These are phyloP conservation scores for Fragum sueziense DNA, from an alignment of 2,888 invertebrate genomes.

Conservation along the genomic window DNA sequence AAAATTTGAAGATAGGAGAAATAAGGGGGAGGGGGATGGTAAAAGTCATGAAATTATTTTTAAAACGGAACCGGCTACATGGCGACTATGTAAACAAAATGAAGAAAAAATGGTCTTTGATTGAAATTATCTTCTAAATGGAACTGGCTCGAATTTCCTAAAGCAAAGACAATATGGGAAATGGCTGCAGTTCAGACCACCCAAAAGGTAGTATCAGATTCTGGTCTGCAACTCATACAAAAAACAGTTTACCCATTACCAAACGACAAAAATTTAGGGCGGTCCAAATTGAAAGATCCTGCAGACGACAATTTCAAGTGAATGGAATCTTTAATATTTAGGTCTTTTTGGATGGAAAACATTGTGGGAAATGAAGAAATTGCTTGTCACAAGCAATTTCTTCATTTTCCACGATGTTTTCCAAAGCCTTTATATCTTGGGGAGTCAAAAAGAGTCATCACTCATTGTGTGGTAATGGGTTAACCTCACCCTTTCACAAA, in stretches of 20 bases:
- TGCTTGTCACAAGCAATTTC: background rate
- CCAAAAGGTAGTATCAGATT: background rate
- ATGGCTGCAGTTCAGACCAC: conserved; percentile 18
- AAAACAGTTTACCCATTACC: too few relatives aligned
- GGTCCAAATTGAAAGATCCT: too few relatives aligned
- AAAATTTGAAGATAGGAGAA: too few relatives aligned
- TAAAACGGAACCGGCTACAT: background rate
- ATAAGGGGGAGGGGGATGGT: too few relatives aligned
- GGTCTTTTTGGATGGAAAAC: too few relatives aligned
- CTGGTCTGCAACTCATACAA: too few relatives aligned
- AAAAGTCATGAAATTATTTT: background rate
- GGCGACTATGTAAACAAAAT: conserved; percentile 39
- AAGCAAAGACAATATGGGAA: conserved; percentile 11
- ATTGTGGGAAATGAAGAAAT: background rate
- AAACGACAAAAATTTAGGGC: too few relatives aligned
- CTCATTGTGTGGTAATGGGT: background rate
- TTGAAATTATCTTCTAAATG: background rate
- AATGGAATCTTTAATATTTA: too few relatives aligned
- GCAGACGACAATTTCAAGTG: too few relatives aligned
- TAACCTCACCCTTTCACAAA: background rate
- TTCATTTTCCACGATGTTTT: background rate
- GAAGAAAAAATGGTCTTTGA: too few relatives aligned
- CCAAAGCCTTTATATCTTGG: too few relatives aligned
- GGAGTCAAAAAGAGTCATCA: background rate
- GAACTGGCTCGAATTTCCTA: background rate